Conservation (phyloP, 2,888 invertebrate genomes). For the Chymomyza fuscimana region DNA sequence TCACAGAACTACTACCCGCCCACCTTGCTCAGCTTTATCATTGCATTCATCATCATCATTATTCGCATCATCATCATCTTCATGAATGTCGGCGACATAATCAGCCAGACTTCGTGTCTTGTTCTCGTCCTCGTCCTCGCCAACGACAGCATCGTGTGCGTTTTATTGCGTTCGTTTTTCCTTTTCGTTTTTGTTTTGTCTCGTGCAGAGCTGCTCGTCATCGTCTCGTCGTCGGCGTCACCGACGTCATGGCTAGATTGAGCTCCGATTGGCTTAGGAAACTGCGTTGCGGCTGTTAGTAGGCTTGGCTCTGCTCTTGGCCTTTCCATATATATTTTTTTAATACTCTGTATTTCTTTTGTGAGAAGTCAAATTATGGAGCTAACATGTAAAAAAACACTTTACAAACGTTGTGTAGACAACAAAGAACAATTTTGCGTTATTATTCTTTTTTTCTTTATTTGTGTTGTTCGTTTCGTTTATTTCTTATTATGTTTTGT, state of each 20-base stretch:
- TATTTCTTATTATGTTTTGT: background rate
- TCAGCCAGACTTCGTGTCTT: conserved; percentile 56
- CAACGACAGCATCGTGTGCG: conserved; percentile 16
- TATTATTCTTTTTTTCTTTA: background rate
- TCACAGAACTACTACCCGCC: background rate
- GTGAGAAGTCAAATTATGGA: background rate
- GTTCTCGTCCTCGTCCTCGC: conserved; percentile 2
- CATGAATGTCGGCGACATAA: conserved; percentile 47
- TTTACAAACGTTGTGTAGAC: conserved; percentile 26
- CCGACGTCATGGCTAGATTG: conserved; percentile 51
- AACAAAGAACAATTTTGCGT: conserved; percentile 19
- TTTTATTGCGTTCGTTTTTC: conserved; percentile 41
- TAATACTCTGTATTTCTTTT: background rate
- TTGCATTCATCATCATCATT: conserved; percentile 22
- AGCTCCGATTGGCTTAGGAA: conserved; percentile 78
- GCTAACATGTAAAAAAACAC: conserved; percentile 24
- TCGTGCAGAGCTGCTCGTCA: conserved; percentile 56
- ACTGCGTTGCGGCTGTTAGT: conserved; percentile 71
- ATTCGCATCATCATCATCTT: conserved; percentile 2
- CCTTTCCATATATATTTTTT: background rate
- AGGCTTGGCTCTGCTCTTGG: conserved; percentile 70
- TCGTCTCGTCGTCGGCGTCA: conserved; percentile 38
- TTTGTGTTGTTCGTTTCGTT: background rate
- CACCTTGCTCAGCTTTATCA: background rate
- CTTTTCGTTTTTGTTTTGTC: conserved; percentile 67